Base-by-base conservation (phyloP, 2,797 vertebrate genomes). In the Hipposideros larvatus region DNA sequence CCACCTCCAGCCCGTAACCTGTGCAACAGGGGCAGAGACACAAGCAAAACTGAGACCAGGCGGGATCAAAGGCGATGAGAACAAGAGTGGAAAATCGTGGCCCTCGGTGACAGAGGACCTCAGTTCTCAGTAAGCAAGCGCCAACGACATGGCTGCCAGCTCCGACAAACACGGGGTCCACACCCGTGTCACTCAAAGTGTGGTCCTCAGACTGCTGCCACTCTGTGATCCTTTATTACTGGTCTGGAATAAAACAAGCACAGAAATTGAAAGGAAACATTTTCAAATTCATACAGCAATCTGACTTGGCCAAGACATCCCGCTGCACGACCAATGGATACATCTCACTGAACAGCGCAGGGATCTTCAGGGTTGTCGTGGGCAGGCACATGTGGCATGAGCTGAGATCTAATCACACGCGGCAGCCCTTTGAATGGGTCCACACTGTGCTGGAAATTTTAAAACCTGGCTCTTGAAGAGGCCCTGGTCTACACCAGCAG, bases 1-100 rank as follows among this genome's bases (percentile, higher is more conserved):
- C 99, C 87, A 99, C 99, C 87, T 99, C 99, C 0, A 99, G 98
- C 34, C 99, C 99, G 59, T 99, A 99, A 91, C 99, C 99, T 99
- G 97, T 53, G 41, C 26, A 28, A 83, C 13, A 31, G 53, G 90
- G 85, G 94, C 26, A 95, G 93, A 93, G 46, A 96, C 43, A 94
- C 84, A 63, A 15, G 46, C 4, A 0, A 31, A 7, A 10, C 57
- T 59, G 28, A 90, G 48, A 26, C 34, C 41, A 78, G 63, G 48
- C 21, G 0, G 28, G 31, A 7, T 43, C 65, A 21, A 8, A n/a
- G 0, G 19, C 22, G 34, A 21, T 3, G 11, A 55, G 37, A 22
- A 0, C 4, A 18, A 74, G 2, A 3, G 31, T 0, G 31, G 46
- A 61, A 7, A 31, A 18, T 0, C 41, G 1, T 8, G 18, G 46